A percentile compares a stretch with the other conserved stretches of the same genome.
These are phyloP conservation scores for Loris lydekkerianus DNA, from an alignment of 2,797 vertebrate species.

Conservation along the genomic window DNA sequence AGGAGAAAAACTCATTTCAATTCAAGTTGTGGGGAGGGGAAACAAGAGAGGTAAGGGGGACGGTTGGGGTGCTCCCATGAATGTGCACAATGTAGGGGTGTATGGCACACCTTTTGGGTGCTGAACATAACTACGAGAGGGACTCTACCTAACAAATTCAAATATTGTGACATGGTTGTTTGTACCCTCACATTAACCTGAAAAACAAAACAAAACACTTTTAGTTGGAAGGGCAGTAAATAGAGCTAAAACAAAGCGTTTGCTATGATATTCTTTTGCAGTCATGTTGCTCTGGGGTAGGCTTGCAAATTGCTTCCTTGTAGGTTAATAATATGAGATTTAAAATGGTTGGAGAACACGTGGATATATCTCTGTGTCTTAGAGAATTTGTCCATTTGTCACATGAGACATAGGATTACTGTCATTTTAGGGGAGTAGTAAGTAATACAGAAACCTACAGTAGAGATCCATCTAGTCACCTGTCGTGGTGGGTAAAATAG, in stretches of 20 bases:
- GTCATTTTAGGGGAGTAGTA: neutral
- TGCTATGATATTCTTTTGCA: neutral
- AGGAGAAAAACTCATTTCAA: no score
- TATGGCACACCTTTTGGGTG: no score
- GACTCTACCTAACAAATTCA: no score
- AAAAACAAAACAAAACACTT: neutral
- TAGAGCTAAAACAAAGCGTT: conserved; percentile 17
- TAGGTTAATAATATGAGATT: conserved; percentile 35
- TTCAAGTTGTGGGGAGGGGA: no score
- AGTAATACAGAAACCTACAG: neutral
- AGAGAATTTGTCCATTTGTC: conserved; percentile 25
- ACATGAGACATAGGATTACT: neutral
- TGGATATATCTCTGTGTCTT: neutral
- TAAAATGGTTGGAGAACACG: neutral
- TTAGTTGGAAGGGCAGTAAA: neutral
- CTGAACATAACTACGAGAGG: no score
- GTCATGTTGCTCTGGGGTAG: conserved; percentile 7
- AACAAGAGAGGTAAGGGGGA: no score
- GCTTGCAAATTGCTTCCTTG: conserved; percentile 47
- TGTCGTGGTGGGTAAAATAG: neutral
- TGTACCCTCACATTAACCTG: no score
- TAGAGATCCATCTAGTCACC: neutral
- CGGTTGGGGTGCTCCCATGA: no score
- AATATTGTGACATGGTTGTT: no score
- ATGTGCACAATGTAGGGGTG: no score